Evolutionary conservation across 2,888 invertebrate genomes (phyloP), one percentile per base, ranked within the genome.

Genomic region (Eupithecia inturbata): DNA sequence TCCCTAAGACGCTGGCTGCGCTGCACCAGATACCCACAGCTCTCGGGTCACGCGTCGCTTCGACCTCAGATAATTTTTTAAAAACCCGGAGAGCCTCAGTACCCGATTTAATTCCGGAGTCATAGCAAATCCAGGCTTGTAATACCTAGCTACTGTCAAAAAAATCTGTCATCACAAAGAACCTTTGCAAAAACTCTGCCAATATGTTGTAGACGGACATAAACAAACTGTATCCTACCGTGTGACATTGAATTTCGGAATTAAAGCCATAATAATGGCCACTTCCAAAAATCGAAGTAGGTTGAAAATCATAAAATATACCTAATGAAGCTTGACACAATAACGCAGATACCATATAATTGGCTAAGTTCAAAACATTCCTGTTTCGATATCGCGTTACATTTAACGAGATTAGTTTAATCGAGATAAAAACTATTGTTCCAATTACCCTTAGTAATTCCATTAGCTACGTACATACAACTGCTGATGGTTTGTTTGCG

Each of bases 401-500:
- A 80, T 82, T 84, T 83, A 79, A 78, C 78, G 79, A 81, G 83
- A 84, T 85, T 82, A 82, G 81, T 82, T 80, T 82, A 80, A 83
- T 76, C 77, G 71, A 82, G 81, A 84, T 83, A 84, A 85, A 83
- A 85, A 79, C 81, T 81, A 81, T 82, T 72, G 81, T 78, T 81
- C 80, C 84, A 84, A 86, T 85, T 87, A 86, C 83, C 84, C 73
- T 78, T 83, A 83, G 85, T 85, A 84, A 87, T 86, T 85, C 82
- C 81, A 85, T 84, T 85, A 82, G 79, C 79, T 77, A 79, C 80
- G 83, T 80, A 81, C 83, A 84, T 73, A 83, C 84, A 84, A 83
- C 82, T 79, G 81, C 77, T 80, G 77, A 68, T 81, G 85, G 81
- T 79, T 71, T 77, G 82, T 87, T 85, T 79, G 71, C 26, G 71